Evolutionary conservation across 2,797 vertebrate genomes (phyloP), one percentile per base, ranked within the genome.

Genomic region (Alcedo quadribrachys): DNA sequence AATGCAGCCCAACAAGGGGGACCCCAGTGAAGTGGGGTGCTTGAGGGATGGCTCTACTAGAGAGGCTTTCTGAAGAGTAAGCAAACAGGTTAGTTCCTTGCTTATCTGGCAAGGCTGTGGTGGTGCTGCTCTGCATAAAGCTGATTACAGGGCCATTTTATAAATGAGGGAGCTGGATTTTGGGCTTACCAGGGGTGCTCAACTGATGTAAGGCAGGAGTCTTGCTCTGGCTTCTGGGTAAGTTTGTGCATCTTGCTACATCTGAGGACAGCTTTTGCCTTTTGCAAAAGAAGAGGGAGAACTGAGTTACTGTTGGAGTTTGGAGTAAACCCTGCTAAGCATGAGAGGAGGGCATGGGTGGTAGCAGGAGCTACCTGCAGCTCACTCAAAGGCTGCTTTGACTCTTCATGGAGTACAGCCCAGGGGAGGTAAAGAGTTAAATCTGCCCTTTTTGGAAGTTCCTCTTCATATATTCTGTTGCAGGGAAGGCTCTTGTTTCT

Each of bases 41-140:
- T 2, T 0, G 1, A 35, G 75, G 37, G 24, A 8, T 30, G 42
- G 46, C 8, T 87, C 11, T 32, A 5, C 5, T 15, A 0, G 2
- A 17, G 80, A 0, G 8, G 8, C 8, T 73, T 69, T 54, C 58
- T 4, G 0, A 43, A 76, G 82, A 65, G 57, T 20, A 45, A 83
- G 57, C 45, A 28, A 33, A 42, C 60, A 46, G 53, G 71, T 90
- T 15, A n/a, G 62, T 24, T 70, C 79, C 33, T 35, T 32, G n/a
- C 32, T 73, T 19, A 9, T 28, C 30, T 57, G 73, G 25, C 58
- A 33, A 20, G 66, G 73, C 60, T 51, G 60, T 33, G 53, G 16
- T 48, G 54, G 15, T 85, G 63, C 9, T 76, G 53, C n/a, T 76
- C 37, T 5, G 15, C 61, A 35, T 63, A 66, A 81, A 89, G 92